Percentiles rank a stretch among this genome's conserved stretches.
Conservation (phyloP, 2,797 vertebrate genomes). For the Otus scops region DNA sequence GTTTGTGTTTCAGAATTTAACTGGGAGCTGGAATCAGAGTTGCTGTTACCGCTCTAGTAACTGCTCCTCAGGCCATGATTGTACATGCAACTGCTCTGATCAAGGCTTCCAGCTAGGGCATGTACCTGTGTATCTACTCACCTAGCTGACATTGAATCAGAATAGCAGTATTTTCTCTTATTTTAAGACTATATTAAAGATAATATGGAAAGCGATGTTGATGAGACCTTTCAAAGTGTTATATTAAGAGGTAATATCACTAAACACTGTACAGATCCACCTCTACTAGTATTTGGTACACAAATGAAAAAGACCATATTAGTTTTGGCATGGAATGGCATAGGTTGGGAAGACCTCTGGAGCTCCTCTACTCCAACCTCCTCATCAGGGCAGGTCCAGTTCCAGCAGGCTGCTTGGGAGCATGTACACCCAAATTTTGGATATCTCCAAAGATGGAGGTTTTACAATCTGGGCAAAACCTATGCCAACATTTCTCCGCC, state of each 20-base stretch:
- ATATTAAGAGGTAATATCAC: neutral
- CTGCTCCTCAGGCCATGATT: fast-evolving
- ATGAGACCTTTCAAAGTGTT: neutral
- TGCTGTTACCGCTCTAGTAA: fast-evolving
- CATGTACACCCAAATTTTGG: neutral
- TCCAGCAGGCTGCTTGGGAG: neutral
- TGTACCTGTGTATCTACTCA: neutral
- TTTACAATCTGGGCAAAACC: neutral
- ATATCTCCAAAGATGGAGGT: neutral
- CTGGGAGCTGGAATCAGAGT: neutral
- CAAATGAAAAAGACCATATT: neutral
- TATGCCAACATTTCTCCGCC: neutral
- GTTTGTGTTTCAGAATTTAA: neutral
- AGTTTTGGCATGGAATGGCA: neutral
- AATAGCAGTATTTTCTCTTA: neutral
- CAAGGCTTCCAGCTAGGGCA: neutral
- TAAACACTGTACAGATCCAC: neutral
- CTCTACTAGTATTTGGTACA: neutral
- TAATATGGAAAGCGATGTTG: neutral
- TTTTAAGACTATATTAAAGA: neutral
- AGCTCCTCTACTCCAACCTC: neutral
- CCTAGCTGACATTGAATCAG: neutral
- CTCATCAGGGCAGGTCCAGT: neutral
- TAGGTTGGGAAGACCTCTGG: neutral
- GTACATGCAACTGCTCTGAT: neutral